Percentiles rank a stretch among this genome's conserved stretches.
Conservation (phyloP, 1,140 invertebrate species). For the Spodoptera litura region DNA sequence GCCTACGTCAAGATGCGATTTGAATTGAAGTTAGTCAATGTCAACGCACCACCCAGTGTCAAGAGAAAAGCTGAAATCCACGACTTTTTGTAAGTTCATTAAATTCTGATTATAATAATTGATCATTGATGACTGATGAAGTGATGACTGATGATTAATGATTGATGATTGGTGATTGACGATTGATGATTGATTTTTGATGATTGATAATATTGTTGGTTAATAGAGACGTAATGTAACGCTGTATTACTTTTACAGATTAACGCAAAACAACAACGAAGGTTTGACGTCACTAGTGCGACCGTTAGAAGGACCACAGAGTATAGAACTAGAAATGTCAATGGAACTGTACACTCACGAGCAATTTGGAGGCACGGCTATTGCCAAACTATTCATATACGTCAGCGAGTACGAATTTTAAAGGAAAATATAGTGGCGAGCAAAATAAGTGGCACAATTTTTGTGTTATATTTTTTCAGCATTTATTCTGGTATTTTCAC, state of each 20-base stretch:
- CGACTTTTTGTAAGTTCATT: conserved; percentile 88
- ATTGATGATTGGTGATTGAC: too few species aligned
- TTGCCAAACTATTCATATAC: conserved; percentile 94
- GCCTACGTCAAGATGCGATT: conserved; percentile 91
- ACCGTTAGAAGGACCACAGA: conserved; percentile 94
- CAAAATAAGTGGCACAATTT: conserved; percentile 2
- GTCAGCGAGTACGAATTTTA: conserved; percentile 95
- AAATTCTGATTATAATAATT: too few species aligned
- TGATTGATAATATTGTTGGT: too few species aligned
- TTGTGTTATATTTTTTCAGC: neutral
- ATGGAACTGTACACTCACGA: conserved; percentile 94
- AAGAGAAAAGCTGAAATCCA: conserved; percentile 87
- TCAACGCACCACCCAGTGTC: conserved; percentile 88
- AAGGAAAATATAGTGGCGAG: conserved; percentile 37
- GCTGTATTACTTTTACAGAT: conserved; percentile 68
- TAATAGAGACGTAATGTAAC: neutral
- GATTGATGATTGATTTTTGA: neutral
- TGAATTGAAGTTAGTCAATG: conserved; percentile 89
- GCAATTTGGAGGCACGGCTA: conserved; percentile 91
- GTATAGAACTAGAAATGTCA: conserved; percentile 93
- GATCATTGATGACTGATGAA: too few species aligned
- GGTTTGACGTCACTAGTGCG: conserved; percentile 91
- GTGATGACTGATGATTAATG: too few species aligned
- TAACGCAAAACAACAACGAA: conserved; percentile 87
- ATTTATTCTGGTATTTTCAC: neutral